Conservation (phyloP, 2,888 invertebrate species). For the Netelia inedita region DNA sequence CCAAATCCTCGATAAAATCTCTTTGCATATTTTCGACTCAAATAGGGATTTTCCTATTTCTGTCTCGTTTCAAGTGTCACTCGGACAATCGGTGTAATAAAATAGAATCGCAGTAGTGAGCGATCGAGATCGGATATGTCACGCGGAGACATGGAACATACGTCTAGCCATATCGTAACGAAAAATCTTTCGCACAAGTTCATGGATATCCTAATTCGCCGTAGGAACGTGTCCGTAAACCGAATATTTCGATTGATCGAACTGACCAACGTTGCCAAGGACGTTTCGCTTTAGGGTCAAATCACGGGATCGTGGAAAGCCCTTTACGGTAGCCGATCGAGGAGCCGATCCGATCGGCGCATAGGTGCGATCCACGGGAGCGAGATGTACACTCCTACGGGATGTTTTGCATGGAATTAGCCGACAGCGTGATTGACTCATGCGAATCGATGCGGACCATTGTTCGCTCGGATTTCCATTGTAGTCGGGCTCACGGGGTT, state of each 20-base stretch:
- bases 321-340: background rate
- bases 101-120: background rate
- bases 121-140: background rate
- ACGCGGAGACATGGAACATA: no score
- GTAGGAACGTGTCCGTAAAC: background rate
- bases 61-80: no score
- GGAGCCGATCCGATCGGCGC: background rate
- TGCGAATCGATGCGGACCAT: slow-evolving; percentile 78
- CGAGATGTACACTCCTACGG: slow-evolving; percentile 37
- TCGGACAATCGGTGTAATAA: no score
- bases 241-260: background rate
- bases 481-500: slow-evolving; percentile 68
- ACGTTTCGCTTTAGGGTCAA: background rate
- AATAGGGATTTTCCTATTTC: slow-evolving; percentile 39
- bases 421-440: slow-evolving; percentile 79
- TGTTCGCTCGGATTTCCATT: slow-evolving; percentile 74
- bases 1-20: slow-evolving; percentile 48
- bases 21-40: slow-evolving; percentile 36
- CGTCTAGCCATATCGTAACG: no score
- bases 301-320: background rate
- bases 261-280: background rate
- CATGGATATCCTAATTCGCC: no score
- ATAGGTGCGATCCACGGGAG: background rate
- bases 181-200: no score
- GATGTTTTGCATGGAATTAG: slow-evolving; percentile 72